Evolutionary conservation across 2,113 vertebrate species (phyloP).

Genomic region (Otis tarda): DNA sequence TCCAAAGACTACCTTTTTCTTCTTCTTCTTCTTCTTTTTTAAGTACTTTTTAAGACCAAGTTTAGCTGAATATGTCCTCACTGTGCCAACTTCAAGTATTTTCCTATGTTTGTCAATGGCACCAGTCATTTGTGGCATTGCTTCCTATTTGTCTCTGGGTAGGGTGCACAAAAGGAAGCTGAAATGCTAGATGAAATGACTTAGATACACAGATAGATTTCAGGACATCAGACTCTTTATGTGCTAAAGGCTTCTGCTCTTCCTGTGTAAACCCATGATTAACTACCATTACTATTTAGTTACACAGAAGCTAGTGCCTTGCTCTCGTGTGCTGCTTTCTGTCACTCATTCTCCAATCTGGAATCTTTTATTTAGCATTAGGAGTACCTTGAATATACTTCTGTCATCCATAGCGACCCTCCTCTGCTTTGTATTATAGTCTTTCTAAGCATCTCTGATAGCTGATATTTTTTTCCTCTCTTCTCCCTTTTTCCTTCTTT

Average conservation of each 20-base stretch:
- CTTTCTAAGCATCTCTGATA: background rate
- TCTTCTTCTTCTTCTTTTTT: background rate
- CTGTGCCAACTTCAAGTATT: background rate
- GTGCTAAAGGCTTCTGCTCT: background rate
- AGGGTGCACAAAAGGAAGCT: background rate
- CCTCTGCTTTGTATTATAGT: background rate
- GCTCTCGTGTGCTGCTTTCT: background rate
- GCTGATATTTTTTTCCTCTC: background rate
- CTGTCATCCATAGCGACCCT: background rate
- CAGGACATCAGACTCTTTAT: background rate
- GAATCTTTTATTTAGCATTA: background rate
- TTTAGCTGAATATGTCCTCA: background rate
- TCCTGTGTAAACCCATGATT: background rate
- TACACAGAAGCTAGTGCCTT: background rate
- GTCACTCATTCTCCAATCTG: background rate
- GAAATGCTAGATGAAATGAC: background rate
- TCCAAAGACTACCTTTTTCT: slow-evolving; percentile 34
- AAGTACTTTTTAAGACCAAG: background rate
- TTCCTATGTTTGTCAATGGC: background rate
- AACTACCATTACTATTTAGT: background rate
- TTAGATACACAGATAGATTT: background rate
- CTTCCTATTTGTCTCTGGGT: background rate
- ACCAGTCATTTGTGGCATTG: background rate
- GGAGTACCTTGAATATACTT: background rate
- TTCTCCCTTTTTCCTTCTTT: background rate